phyloP scores from a whole-genome alignment of 2,888 invertebrate genomes.

The Melanostoma scalare region DNA sequence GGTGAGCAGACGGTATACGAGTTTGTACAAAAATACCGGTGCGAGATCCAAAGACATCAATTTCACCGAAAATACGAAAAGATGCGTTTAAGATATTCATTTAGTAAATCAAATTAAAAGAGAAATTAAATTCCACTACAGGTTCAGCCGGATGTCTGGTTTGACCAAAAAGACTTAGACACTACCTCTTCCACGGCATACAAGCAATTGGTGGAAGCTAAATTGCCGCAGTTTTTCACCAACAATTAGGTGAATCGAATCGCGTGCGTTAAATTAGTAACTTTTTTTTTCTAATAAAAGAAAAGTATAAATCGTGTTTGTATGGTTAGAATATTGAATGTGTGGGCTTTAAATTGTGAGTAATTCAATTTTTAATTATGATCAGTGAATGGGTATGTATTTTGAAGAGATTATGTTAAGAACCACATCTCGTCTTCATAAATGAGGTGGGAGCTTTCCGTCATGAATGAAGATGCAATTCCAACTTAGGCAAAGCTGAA shows the following conservation, averaged over 20 bases:
- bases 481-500: no score
- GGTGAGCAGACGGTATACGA: background rate
- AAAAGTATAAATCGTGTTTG: background rate
- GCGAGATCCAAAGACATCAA: constrained; percentile 24
- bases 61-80: constrained; percentile 62
- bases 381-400: background rate
- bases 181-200: constrained; percentile 3
- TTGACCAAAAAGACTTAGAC: background rate
- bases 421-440: no score
- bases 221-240: constrained; percentile 35
- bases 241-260: constrained; percentile 24
- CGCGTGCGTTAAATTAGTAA: background rate
- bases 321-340: background rate
- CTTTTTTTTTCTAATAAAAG: background rate
- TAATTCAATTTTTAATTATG: background rate
- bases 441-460: no score
- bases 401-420: background rate
- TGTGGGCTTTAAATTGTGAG: background rate
- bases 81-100: constrained; percentile 48
- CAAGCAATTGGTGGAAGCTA: constrained; percentile 8
- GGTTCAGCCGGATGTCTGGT: constrained; percentile 51
- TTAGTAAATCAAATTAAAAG: constrained; percentile 44
- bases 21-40: constrained; percentile 29
- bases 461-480: no score
- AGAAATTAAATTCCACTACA: constrained; percentile 46